phyloP scores from a whole-genome alignment of 2,113 vertebrate genomes.

The Cryptotis parvus region DNA sequence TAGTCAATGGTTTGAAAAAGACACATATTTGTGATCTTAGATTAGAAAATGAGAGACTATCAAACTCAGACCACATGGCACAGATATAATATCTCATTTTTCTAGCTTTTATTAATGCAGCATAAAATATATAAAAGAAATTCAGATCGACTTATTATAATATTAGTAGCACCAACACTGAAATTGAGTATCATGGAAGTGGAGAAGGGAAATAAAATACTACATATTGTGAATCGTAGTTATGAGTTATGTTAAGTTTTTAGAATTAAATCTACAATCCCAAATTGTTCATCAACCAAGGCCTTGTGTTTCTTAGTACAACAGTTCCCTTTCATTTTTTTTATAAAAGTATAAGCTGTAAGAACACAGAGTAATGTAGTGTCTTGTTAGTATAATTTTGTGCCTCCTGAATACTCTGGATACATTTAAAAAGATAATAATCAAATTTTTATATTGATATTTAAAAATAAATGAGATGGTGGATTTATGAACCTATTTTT shows the following conservation, averaged over 20 bases:
- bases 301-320: not conserved
- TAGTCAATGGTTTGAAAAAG: not conserved
- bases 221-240: not conserved
- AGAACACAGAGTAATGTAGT: not conserved
- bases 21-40: not conserved
- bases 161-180: not conserved
- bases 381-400: conserved; percentile 14
- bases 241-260: not conserved
- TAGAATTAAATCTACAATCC: conserved; percentile 1
- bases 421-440: not conserved
- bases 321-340: not conserved
- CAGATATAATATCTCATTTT: not conserved
- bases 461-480: conserved; percentile 21
- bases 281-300: not conserved
- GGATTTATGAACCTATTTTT: not conserved
- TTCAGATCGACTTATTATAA: not conserved
- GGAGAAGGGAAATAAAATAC: not conserved
- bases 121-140: conserved; percentile 30
- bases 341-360: not conserved
- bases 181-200: not conserved
- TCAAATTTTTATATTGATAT: not conserved
- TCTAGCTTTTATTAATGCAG: not conserved
- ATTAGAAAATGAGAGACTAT: not conserved
- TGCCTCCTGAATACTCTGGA: not conserved
- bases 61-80: conserved; percentile 6